These are phyloP conservation scores for Notarius quadriscutis DNA, from an alignment of 2,113 vertebrate species.

Conservation along the genomic window DNA sequence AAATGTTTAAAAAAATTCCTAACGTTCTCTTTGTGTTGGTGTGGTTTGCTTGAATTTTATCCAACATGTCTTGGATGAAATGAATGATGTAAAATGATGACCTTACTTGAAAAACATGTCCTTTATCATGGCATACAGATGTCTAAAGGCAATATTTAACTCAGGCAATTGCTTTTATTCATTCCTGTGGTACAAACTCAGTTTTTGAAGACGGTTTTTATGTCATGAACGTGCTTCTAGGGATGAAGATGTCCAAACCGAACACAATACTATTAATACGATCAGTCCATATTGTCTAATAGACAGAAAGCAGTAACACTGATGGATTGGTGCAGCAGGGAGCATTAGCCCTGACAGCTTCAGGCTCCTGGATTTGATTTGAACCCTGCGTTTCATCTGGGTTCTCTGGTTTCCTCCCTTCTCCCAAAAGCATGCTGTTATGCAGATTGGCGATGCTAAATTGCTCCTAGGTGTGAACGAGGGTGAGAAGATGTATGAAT, in stretches of 20 bases:
- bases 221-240: not conserved
- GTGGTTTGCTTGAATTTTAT: not conserved
- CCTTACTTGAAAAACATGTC: not conserved
- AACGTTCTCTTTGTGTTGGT: not conserved
- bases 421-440: not conserved
- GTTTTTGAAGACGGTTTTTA: not conserved
- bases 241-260: not conserved
- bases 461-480: not conserved
- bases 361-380: not conserved
- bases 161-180: not conserved
- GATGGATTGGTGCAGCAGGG: not conserved
- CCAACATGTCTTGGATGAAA: not conserved
- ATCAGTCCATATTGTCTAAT: not conserved
- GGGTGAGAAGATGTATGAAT: not conserved
- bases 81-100: not conserved
- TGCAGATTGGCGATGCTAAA: not conserved
- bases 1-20: slow-evolving; percentile 1
- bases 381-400: not conserved
- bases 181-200: not conserved
- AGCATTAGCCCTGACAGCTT: not conserved
- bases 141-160: not conserved
- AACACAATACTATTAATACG: not conserved
- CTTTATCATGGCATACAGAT: not conserved
- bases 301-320: not conserved
- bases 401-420: too few species aligned